Base-by-base conservation (phyloP, 2,888 invertebrate genomes). In the Phalera bucephala region DNA sequence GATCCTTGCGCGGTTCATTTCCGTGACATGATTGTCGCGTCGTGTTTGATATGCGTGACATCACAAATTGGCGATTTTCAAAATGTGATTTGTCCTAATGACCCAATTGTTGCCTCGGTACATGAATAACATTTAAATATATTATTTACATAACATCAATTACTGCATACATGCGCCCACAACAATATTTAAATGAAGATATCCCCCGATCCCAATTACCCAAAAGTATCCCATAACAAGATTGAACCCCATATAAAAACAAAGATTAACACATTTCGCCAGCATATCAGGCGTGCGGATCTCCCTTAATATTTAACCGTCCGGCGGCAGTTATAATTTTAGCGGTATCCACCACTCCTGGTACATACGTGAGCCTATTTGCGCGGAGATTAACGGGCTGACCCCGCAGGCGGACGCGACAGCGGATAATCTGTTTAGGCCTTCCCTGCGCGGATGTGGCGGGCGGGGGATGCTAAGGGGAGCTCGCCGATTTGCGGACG, bases 321-420 rank as follows among this genome's bases (percentile, higher is more conserved):
- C 41, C 33, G 46, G 56, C 45, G 52, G 44, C 52, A 52, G 63
- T 61, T 64, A 73, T 71, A 71, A 75, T 75, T 75, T 62, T 52
- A 57, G 45, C 59, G 55, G 62, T 54, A 57, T 52, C 61, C 58
- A 41, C 47, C 54, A 49, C 44, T 37, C 32, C 36, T 42, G 67
- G n/a, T n/a, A n/a, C n/a, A n/a, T 77, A 77, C 78, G 82, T 82
- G 81, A 75, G 72, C 68, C 71, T 76, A 79, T 82, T 83, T 82
- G 67, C 71, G 67, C 59, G 63, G 63, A 77, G 78, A 82, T 84
- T 80, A 81, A 74, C 80, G 67, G 43, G 65, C 61, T 67, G 72
- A 60, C 64, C 62, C 63, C 57, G 57, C 45, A 44, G 50, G 45
- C 50, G 39, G 57, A 59, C 51, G 56, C 65, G 61, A 61, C 69